Percentiles rank a stretch among this genome's conserved stretches.
These are phyloP conservation scores for Pogonocichla stellata DNA, from an alignment of 2,113 vertebrate species.

Conservation along the genomic window DNA sequence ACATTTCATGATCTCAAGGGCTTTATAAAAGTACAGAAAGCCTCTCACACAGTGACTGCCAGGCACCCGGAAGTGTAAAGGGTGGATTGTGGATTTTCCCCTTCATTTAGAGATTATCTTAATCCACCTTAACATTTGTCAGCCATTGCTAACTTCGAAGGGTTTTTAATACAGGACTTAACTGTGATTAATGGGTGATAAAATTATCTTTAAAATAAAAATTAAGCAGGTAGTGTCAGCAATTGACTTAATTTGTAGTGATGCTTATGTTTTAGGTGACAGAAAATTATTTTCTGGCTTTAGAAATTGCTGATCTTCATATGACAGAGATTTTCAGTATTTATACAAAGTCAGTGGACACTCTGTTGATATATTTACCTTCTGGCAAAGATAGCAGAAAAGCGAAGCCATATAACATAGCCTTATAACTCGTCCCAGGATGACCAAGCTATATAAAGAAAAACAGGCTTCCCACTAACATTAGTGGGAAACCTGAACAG, in stretches of 20 bases:
- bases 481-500: background rate
- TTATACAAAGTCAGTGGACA: background rate
- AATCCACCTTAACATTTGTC: background rate
- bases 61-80: background rate
- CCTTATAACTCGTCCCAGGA: accelerated
- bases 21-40: background rate
- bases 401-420: background rate
- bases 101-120: background rate
- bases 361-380: background rate
- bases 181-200: background rate
- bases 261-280: background rate
- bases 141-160: background rate
- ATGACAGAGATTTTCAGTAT: background rate
- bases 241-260: background rate
- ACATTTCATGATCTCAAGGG: background rate
- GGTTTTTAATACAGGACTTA: background rate
- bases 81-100: background rate
- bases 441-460: background rate
- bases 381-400: background rate
- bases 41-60: background rate
- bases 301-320: background rate
- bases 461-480: background rate
- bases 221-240: background rate
- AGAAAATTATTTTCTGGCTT: background rate
- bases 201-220: constrained; percentile 3